Percentiles rank a stretch among this genome's conserved stretches.
Evolutionary conservation across 2,113 vertebrate species (phyloP).

Genomic region (Silurus asotus): DNA sequence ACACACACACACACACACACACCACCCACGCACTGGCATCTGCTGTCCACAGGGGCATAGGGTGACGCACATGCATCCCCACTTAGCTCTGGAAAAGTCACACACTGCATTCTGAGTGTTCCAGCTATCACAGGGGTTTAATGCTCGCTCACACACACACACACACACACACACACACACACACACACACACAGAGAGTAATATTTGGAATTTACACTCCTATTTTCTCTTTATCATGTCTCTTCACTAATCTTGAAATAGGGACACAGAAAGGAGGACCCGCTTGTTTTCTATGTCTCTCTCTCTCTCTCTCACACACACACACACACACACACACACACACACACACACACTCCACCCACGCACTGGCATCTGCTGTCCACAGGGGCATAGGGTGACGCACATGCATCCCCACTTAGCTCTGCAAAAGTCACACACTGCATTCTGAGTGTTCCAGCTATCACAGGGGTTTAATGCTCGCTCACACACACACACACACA

Average conservation of each 20-base stretch:
- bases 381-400: conserved; percentile 72
- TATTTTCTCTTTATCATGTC: too few species aligned
- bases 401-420: conserved; percentile 62
- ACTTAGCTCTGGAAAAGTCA: conserved; percentile 60
- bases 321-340: too few species aligned
- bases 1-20: background rate
- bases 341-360: background rate
- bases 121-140: conserved; percentile 59
- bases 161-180: conserved; percentile 37
- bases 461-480: conserved; percentile 60
- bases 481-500: conserved; percentile 20
- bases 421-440: conserved; percentile 61
- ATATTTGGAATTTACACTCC: too few species aligned
- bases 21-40: conserved; percentile 55
- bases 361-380: conserved; percentile 66
- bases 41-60: conserved; percentile 71
- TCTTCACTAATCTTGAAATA: too few species aligned
- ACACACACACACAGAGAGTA: background rate
- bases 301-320: too few species aligned
- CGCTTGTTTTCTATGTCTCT: too few species aligned
- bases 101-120: conserved; percentile 67
- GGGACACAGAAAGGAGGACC: too few species aligned
- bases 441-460: conserved; percentile 64
- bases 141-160: conserved; percentile 33
- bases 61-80: conserved; percentile 68